phyloP scores from a whole-genome alignment of 1,140 invertebrate genomes.

The Sogatella furcifera region DNA sequence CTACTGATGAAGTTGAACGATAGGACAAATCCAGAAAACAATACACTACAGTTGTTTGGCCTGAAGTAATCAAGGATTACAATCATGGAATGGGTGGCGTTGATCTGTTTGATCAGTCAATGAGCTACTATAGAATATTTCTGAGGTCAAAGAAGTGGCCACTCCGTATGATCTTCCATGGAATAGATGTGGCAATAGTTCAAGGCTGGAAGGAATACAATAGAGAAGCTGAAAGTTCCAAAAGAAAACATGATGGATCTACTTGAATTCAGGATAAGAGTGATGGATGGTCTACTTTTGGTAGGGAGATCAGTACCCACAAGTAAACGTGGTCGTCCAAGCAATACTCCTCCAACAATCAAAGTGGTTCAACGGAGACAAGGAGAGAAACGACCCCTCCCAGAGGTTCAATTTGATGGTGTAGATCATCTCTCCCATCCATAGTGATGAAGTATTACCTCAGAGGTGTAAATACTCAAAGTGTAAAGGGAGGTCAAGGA shows the following conservation, averaged over 20 bases:
- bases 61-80: slow-evolving; percentile 30
- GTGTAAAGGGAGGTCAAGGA: not conserved
- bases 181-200: slow-evolving; percentile 22
- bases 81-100: slow-evolving; percentile 34
- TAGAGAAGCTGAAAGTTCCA: slow-evolving; percentile 11
- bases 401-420: not conserved
- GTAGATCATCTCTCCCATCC: not conserved
- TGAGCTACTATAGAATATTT: slow-evolving; percentile 24
- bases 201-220: slow-evolving; percentile 28
- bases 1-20: slow-evolving; percentile 15
- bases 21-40: slow-evolving; percentile 28
- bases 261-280: not conserved
- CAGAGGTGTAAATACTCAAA: not conserved
- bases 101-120: slow-evolving; percentile 24
- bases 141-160: slow-evolving; percentile 28
- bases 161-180: slow-evolving; percentile 27
- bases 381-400: not conserved
- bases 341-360: not conserved
- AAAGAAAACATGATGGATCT: not conserved
- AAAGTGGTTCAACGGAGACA: not conserved
- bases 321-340: not conserved
- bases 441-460: not conserved
- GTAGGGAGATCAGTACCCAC: not conserved
- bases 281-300: not conserved
- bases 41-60: slow-evolving; percentile 27